Evolutionary conservation across 2,888 invertebrate species (phyloP), one percentile per base, ranked within the genome.

Genomic region (Rhogogaster chlorosoma): DNA sequence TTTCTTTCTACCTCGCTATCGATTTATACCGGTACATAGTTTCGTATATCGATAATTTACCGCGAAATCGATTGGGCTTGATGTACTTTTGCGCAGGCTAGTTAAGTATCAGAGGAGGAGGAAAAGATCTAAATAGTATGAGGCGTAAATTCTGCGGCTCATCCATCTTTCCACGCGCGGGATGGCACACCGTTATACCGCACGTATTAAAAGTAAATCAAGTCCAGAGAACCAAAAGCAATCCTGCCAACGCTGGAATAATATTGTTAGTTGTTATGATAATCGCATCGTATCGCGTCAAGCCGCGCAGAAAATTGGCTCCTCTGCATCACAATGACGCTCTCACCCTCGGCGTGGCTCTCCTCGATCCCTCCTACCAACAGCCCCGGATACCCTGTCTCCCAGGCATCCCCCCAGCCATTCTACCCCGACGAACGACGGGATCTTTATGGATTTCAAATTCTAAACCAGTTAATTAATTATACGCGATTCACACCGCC

Each of bases 231-330:
- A 67, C 32, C 64, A 83, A 83, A 83, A 80, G 80, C 80, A 80
- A 80, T 80, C 77, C 84, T 70, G 73, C 84, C 80, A 67, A 78
- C 67, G 84, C 80, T 71, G 92, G 93, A 93, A 93, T 93, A 93
- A 93, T 93, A 93, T 92, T 91, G 88, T 89, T 92, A 93, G 93
- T 93, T 93, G 93, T 93, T 93, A 93, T 93, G 93, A 93, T 93
- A 93, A 93, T 93, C 93, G 92, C 89, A 88, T 89, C 91, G 92
- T 91, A 92, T 92, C 92, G 90, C 91, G 90, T 91, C 93, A 93
- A 93, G 93, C 93, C 93, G 93, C 92, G 93, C 93, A 93, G 93
- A 93, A 93, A 93, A 93, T 93, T 93, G 93, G 92, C 93, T 93
- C 93, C 92, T 93, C 93, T 93, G 93, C 93, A 93, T 93, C 91